These are phyloP conservation scores for Dendroctonus ponderosae DNA, from an alignment of 1,140 invertebrate genomes.

Conservation along the genomic window DNA sequence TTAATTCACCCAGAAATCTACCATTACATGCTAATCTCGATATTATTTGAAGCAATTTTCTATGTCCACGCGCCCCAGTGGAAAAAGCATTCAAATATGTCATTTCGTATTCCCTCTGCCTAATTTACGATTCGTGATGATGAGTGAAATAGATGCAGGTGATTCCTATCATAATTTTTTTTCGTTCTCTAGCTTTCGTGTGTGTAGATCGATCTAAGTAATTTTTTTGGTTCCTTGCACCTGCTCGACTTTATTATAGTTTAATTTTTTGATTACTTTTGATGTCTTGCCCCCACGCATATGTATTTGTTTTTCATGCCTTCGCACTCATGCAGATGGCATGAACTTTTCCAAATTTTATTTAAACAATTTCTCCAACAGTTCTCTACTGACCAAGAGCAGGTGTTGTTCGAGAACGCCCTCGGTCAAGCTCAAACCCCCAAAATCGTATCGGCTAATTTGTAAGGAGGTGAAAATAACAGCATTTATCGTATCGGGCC, in stretches of 20 bases:
- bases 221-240: conserved; percentile 18
- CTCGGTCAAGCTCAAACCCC: conserved; percentile 1
- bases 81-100: conserved; percentile 23
- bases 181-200: conserved; percentile 15
- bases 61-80: conserved; percentile 6
- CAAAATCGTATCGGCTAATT: conserved; percentile 24
- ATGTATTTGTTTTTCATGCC: too few species aligned
- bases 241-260: conserved; percentile 22
- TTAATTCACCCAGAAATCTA: conserved; percentile 18
- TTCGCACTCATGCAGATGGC: too few species aligned
- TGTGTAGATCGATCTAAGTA: conserved; percentile 25
- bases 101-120: conserved; percentile 2
- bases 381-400: neutral
- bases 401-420: conserved; percentile 8
- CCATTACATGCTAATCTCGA: conserved; percentile 22
- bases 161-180: conserved; percentile 16
- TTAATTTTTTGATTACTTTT: neutral
- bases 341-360: too few species aligned
- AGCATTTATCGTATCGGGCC: conserved; percentile 11
- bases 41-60: conserved; percentile 13
- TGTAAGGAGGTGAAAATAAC: conserved; percentile 27
- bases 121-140: conserved; percentile 25
- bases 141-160: conserved; percentile 26
- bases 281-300: too few species aligned
- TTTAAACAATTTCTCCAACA: too few species aligned